phyloP scores from a whole-genome alignment of 2,888 invertebrate species.

The Pollenia labialis region DNA sequence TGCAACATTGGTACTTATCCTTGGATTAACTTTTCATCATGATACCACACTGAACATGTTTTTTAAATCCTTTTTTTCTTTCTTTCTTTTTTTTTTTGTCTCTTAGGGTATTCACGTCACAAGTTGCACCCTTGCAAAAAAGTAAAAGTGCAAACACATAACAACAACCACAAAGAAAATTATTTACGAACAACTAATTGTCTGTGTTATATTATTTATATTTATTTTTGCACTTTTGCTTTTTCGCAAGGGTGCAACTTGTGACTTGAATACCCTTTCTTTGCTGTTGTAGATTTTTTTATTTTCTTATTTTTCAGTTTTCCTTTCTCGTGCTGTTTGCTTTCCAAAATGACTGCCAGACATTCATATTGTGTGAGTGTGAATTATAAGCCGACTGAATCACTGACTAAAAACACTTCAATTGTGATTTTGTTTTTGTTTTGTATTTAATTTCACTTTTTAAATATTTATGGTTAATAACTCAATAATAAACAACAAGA shows the following conservation, averaged over 20 bases:
- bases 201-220: too few relatives aligned
- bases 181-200: too few relatives aligned
- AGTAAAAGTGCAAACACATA: too few relatives aligned
- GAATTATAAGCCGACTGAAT: neutral
- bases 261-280: too few relatives aligned
- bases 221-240: too few relatives aligned
- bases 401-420: constrained; percentile 10
- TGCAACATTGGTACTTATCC: constrained; percentile 47
- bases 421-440: neutral
- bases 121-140: too few relatives aligned
- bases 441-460: constrained; percentile 18
- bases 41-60: constrained; percentile 18
- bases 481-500: constrained; percentile 16
- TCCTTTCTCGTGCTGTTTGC: too few relatives aligned
- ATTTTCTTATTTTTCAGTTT: neutral
- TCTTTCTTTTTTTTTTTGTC: neutral
- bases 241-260: too few relatives aligned
- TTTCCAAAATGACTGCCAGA: neutral
- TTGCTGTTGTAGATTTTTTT: constrained; percentile 9
- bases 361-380: neutral
- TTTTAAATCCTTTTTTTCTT: constrained; percentile 5
- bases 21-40: constrained; percentile 64
- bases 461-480: constrained; percentile 43
- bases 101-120: too few relatives aligned
- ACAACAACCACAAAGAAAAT: too few relatives aligned